phyloP scores from a whole-genome alignment of 2,888 invertebrate species.

The Thymelicus acteon region DNA sequence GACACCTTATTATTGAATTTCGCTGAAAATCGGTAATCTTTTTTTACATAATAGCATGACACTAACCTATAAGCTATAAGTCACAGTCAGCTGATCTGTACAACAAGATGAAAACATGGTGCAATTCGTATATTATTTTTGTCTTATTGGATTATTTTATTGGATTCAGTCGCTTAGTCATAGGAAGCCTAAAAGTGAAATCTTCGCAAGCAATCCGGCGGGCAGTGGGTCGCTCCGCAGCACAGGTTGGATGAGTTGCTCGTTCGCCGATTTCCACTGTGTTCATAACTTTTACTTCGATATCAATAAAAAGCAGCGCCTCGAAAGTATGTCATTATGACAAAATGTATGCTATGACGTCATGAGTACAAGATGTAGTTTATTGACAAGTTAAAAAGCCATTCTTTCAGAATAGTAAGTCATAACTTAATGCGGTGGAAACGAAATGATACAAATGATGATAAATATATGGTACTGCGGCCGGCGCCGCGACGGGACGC shows the following conservation, averaged over 20 bases:
- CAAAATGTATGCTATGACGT: not conserved
- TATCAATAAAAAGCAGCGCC: slow-evolving; percentile 13
- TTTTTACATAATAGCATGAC: slow-evolving; percentile 69
- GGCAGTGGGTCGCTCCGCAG: slow-evolving; percentile 73
- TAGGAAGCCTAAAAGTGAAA: slow-evolving; percentile 76
- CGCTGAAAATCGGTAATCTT: slow-evolving; percentile 40
- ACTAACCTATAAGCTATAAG: slow-evolving; percentile 63
- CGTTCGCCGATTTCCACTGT: slow-evolving; percentile 71
- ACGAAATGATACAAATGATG: too few species aligned
- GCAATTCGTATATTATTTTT: slow-evolving; percentile 12
- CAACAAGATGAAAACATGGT: slow-evolving; percentile 36
- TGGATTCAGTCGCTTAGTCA: slow-evolving; percentile 46
- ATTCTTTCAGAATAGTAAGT: too few species aligned
- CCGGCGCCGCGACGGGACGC: slow-evolving; percentile 46
- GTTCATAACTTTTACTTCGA: slow-evolving; percentile 77
- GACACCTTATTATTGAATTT: not conserved
- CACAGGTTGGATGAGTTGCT: slow-evolving; percentile 73
- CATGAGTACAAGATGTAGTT: too few species aligned
- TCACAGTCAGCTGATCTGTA: slow-evolving; percentile 58
- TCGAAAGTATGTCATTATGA: slow-evolving; percentile 14
- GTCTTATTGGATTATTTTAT: slow-evolving; percentile 4
- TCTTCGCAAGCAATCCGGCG: slow-evolving; percentile 57
- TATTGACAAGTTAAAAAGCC: too few species aligned
- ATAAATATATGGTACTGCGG: slow-evolving; percentile 37
- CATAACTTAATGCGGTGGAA: too few species aligned